phyloP scores from a whole-genome alignment of 2,888 invertebrate species.

The Sussaba pulchella region DNA sequence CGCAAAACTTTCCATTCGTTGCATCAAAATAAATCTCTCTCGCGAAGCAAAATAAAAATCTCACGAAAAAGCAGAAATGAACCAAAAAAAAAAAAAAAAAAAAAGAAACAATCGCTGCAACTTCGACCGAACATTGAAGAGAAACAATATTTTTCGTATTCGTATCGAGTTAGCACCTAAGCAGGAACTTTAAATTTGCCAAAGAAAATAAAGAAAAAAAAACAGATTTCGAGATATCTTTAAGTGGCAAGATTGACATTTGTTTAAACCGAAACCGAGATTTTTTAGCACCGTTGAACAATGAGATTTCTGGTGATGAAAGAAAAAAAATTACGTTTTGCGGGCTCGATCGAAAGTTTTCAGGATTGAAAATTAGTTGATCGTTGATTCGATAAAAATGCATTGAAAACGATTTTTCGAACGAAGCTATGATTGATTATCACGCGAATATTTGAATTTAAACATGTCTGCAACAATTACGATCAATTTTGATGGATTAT shows the following conservation, averaged over 20 bases:
- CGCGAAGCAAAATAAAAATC: too few relatives aligned
- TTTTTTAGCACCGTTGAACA: constrained; percentile 22
- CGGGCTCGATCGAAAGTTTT: neutral
- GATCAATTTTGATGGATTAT: too few relatives aligned
- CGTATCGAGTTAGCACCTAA: constrained; percentile 42
- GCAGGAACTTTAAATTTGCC: constrained; percentile 22
- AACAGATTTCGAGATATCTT: constrained; percentile 19
- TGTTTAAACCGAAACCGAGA: constrained; percentile 17
- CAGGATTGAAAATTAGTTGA: too few relatives aligned
- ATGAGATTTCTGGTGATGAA: neutral
- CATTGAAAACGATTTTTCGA: too few relatives aligned
- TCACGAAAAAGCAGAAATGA: too few relatives aligned
- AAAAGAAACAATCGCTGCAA: constrained; percentile 20
- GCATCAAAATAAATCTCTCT: too few relatives aligned
- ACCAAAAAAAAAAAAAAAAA: neutral
- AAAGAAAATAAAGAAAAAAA: too few relatives aligned
- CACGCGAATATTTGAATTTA: too few relatives aligned
- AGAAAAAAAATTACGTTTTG: neutral
- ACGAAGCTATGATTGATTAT: too few relatives aligned
- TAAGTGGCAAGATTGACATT: neutral
- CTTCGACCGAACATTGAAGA: constrained; percentile 17
- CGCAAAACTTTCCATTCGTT: too few relatives aligned
- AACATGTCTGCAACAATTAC: too few relatives aligned
- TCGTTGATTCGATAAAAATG: too few relatives aligned
- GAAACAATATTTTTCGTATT: constrained; percentile 45